These are phyloP conservation scores for Bovichtus variegatus DNA, from an alignment of 2,797 vertebrate genomes.

Conservation along the genomic window DNA sequence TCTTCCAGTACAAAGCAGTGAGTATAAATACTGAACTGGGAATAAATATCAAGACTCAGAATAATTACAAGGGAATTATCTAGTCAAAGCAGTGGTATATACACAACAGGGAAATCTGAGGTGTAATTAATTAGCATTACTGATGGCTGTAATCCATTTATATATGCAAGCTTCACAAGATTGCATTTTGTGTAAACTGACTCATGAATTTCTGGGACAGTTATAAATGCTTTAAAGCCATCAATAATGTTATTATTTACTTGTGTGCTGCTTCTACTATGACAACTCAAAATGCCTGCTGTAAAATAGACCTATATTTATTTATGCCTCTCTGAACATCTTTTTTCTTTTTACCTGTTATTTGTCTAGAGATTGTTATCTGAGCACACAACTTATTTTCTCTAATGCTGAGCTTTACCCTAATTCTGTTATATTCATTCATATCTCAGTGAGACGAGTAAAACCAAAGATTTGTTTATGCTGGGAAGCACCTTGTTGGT, in stretches of 20 bases:
- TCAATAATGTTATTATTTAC: constrained; percentile 2
- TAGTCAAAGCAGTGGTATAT: background rate
- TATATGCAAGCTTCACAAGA: background rate
- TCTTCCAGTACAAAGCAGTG: constrained; percentile 99
- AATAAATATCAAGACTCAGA: constrained; percentile 11
- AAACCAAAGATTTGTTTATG: background rate
- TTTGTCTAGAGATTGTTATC: background rate
- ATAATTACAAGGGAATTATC: background rate
- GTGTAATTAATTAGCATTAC: background rate
- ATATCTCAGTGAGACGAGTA: constrained; percentile 2
- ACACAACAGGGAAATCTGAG: background rate
- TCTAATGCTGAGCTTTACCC: background rate
- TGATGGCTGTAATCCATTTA: background rate
- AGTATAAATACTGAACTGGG: constrained; percentile 71
- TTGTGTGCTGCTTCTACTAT: background rate
- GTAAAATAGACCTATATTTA: background rate
- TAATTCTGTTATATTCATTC: constrained; percentile 6
- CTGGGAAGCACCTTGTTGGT: background rate
- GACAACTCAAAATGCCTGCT: background rate
- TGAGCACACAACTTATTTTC: background rate
- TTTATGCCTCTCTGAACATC: background rate
- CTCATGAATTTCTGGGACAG: background rate
- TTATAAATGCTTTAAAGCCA: constrained; percentile 14
- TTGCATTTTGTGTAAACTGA: background rate
- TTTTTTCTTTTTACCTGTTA: background rate